Base-by-base conservation (phyloP, 2,797 vertebrate genomes). In the Syngnathus acus region DNA sequence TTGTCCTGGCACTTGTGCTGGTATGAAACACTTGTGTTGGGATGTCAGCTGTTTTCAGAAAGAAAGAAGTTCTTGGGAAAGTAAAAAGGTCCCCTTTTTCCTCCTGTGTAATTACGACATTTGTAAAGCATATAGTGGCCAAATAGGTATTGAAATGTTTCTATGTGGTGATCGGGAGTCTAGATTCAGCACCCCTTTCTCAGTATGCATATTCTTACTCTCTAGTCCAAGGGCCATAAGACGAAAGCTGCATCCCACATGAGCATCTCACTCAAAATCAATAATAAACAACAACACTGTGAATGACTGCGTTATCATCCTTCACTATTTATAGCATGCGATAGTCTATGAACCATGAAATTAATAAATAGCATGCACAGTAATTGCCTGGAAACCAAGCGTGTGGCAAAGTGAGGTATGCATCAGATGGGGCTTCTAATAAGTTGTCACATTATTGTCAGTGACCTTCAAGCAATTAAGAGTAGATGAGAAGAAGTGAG, bases 401-500 rank as follows among this genome's bases (percentile, higher is more conserved):
- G 67, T 81, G 87, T 87, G 87, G 84, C 75, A 83, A 74, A 86
- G 82, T 80, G 84, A 88, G 84, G 86, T 88, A 87, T 74, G 82
- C 89, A 87, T 90, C 89, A 87, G 87, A 91, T 87, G 77, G 79
- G 84, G 76, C 83, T 86, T 83, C 84, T 91, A 92, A 92, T 91
- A 92, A 90, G 87, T 90, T 90, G 89, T 89, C 87, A 89, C 84
- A 89, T 91, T 89, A 91, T 88, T 91, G 84, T 90, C 86, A 85
- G 84, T 92, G 89, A 93, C 90, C 90, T 93, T 91, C 89, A 88
- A 86, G 87, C 90, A 92, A 92, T 92, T 92, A 92, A 91, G 90
- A 83, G 74, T 21, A 26, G 72, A 79, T 66, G 68, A 82, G 75
- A 75, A 68, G 72, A 73, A 78, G 72, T 71, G 76, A 64, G 75